These are phyloP conservation scores for Drosophila ustulata DNA, from an alignment of 2,888 invertebrate species.

Conservation along the genomic window DNA sequence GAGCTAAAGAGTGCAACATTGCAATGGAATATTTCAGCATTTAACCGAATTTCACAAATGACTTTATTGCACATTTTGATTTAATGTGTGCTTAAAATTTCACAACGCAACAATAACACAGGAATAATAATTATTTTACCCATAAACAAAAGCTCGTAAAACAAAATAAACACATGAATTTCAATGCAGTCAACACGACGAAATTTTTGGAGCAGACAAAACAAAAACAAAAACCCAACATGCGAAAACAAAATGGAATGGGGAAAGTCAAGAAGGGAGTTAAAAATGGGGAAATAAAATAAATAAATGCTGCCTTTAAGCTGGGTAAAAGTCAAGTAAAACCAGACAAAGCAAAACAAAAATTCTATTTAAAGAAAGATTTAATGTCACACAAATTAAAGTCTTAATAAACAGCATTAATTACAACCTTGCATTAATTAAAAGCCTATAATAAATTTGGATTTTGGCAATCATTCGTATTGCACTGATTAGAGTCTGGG, in stretches of 20 bases:
- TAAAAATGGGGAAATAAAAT: not conserved
- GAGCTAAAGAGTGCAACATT: not conserved
- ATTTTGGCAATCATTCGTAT: not conserved
- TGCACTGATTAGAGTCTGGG: slow-evolving; percentile 12
- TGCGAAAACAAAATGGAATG: not conserved
- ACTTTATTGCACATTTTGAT: not conserved
- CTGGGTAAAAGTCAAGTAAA: not conserved
- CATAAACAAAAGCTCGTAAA: slow-evolving; percentile 12
- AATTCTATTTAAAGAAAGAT: not conserved
- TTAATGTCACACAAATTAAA: not conserved
- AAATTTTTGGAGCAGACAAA: slow-evolving; percentile 24
- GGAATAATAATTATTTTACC: slow-evolving; percentile 23
- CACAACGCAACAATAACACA: slow-evolving; percentile 12
- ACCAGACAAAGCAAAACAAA: not conserved
- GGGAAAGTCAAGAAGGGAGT: slow-evolving; percentile 17
- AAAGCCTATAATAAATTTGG: not conserved
- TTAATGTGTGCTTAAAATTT: slow-evolving; percentile 17
- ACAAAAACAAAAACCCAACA: slow-evolving; percentile 7
- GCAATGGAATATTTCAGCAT: not conserved
- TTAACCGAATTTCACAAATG: slow-evolving; percentile 6
- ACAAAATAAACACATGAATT: slow-evolving; percentile 41
- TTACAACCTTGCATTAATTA: not conserved
- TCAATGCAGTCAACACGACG: slow-evolving; percentile 32
- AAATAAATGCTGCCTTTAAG: slow-evolving; percentile 6
- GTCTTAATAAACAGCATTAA: not conserved